These are phyloP conservation scores for Rapana venosa DNA, from an alignment of 2,888 invertebrate genomes.

Conservation along the genomic window DNA sequence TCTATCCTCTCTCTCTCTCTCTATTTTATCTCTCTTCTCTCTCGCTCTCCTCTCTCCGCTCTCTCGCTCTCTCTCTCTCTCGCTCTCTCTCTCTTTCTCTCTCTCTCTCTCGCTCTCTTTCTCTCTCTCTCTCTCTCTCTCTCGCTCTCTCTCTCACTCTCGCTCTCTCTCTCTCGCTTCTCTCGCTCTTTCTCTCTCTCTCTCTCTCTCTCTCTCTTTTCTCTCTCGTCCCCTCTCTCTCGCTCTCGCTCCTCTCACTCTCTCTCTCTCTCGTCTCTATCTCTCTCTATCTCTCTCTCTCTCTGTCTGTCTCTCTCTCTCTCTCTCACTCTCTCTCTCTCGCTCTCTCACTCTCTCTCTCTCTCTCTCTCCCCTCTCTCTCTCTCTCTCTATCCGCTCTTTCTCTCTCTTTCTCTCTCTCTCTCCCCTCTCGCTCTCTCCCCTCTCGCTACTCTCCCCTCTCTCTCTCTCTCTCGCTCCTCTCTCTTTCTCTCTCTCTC, in stretches of 20 bases:
- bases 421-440: not conserved
- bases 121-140: too few relatives aligned
- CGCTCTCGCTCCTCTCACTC: not conserved
- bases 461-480: not conserved
- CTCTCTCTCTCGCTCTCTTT: too few relatives aligned
- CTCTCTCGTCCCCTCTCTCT: not conserved
- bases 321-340: constrained; percentile 9
- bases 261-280: not conserved
- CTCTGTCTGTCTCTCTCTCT: too few relatives aligned
- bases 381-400: too few relatives aligned
- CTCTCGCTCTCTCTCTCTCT: not conserved
- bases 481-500: not conserved
- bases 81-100: not conserved
- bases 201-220: not conserved
- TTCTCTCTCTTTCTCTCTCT: not conserved
- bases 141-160: not conserved
- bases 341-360: not conserved
- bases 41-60: too few relatives aligned
- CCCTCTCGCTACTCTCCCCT: not conserved
- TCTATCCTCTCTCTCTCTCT: not conserved
- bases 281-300: not conserved
- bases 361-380: not conserved
- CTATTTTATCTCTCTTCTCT: not conserved
- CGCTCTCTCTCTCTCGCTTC: not conserved
- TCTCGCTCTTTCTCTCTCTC: not conserved